Conservation (phyloP, 2,113 vertebrate species). For the Axis porcinus region DNA sequence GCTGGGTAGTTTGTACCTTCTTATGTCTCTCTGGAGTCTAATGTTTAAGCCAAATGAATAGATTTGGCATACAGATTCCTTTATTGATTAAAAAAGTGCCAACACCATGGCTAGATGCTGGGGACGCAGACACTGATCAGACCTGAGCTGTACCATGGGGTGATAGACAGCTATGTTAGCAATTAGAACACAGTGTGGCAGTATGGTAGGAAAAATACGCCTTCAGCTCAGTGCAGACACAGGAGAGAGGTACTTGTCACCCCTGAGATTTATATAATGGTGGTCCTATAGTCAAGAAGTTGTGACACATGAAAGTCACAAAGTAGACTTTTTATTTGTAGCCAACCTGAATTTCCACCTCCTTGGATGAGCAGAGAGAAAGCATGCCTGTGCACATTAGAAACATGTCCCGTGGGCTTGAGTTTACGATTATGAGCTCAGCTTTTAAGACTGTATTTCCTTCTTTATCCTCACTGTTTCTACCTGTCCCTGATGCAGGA, state of each 20-base stretch:
- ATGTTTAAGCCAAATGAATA: neutral
- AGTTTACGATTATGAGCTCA: neutral
- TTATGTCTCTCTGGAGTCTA: neutral
- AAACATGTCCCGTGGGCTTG: neutral
- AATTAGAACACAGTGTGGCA: neutral
- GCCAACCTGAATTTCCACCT: neutral
- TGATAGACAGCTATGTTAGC: neutral
- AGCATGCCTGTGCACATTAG: neutral
- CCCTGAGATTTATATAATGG: neutral
- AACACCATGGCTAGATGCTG: neutral
- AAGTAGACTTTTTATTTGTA: conserved; percentile 6
- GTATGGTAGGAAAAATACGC: neutral
- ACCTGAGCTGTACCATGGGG: neutral
- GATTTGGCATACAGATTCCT: neutral
- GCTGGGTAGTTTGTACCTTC: neutral
- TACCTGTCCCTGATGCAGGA: neutral
- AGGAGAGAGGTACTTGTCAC: neutral
- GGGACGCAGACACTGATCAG: neutral
- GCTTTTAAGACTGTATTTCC: neutral
- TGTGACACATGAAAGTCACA: neutral
- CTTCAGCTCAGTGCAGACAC: neutral
- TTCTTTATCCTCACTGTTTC: conserved; percentile 33
- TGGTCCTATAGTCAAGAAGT: neutral
- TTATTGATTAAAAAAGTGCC: neutral
- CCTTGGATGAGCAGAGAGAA: neutral